Evolutionary conservation across 2,888 invertebrate species (phyloP).

Genomic region (Meliscaeva auricollis): DNA sequence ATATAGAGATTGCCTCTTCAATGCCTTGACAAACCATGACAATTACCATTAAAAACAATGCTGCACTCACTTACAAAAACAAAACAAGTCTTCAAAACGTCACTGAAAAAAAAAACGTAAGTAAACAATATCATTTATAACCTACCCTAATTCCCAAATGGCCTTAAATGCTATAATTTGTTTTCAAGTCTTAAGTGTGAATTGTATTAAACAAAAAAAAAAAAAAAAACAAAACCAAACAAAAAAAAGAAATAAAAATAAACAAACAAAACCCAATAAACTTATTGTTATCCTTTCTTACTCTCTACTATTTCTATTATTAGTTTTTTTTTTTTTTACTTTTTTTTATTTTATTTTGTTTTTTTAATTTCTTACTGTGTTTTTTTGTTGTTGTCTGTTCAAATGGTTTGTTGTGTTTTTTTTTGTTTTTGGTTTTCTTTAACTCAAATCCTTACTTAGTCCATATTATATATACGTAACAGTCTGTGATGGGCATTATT

Average conservation of each 20-base stretch:
- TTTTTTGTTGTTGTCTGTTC: too few species aligned
- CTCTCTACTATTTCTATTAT: constrained; percentile 51
- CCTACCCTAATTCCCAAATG: constrained; percentile 70
- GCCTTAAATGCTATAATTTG: constrained; percentile 66
- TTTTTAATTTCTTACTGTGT: constrained; percentile 4
- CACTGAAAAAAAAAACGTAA: constrained; percentile 1
- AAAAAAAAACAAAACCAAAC: constrained; percentile 19
- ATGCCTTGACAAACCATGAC: background rate
- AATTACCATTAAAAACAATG: background rate
- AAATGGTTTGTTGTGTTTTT: background rate
- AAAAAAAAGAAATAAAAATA: constrained; percentile 20
- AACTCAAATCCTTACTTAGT: constrained; percentile 64
- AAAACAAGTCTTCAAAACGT: background rate
- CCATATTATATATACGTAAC: constrained; percentile 42
- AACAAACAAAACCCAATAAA: constrained; percentile 24
- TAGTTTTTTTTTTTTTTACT: constrained; percentile 11
- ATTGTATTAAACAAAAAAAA: constrained; percentile 26
- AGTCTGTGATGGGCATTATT: constrained; percentile 55
- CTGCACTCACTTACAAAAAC: background rate
- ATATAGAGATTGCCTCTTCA: too few species aligned
- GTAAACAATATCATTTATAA: constrained; percentile 7
- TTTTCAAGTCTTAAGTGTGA: constrained; percentile 73
- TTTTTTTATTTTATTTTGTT: too few species aligned
- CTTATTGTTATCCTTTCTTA: constrained; percentile 56
- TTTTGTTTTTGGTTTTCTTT: constrained; percentile 27